Evolutionary conservation across 2,888 invertebrate genomes (phyloP).

Genomic region (Trissoscelio sp.): DNA sequence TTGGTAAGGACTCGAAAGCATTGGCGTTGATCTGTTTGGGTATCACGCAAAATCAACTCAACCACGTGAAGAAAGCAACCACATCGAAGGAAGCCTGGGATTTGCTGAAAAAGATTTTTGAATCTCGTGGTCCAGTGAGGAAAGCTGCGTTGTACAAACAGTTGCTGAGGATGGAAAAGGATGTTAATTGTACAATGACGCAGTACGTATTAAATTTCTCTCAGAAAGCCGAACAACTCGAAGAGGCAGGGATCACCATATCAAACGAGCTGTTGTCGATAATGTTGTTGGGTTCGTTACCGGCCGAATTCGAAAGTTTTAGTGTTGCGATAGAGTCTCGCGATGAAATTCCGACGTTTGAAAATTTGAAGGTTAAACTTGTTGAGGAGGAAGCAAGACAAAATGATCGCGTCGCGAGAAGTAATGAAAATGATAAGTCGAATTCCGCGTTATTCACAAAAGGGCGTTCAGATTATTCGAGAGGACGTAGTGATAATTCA

Average conservation of each 20-base stretch:
- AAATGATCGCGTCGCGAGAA: background rate
- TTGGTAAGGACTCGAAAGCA: slow-evolving; percentile 58
- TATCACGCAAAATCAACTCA: slow-evolving; percentile 34
- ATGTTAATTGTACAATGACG: slow-evolving; percentile 41
- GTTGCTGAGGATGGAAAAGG: slow-evolving; percentile 63
- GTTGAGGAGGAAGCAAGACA: slow-evolving; percentile 55
- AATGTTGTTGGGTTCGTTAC: background rate
- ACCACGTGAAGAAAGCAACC: slow-evolving; percentile 16
- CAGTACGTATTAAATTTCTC: slow-evolving; percentile 63
- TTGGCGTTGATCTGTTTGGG: slow-evolving; percentile 56
- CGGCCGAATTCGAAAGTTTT: slow-evolving; percentile 67
- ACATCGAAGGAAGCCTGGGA: slow-evolving; percentile 28
- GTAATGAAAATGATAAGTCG: background rate
- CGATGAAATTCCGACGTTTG: background rate
- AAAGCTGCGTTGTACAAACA: slow-evolving; percentile 37
- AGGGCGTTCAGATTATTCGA: background rate
- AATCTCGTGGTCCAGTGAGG: slow-evolving; percentile 67
- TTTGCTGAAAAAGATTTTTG: slow-evolving; percentile 36
- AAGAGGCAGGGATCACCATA: slow-evolving; percentile 70
- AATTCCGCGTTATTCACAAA: background rate
- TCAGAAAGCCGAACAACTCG: background rate
- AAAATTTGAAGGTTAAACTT: background rate
- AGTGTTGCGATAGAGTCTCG: slow-evolving; percentile 20
- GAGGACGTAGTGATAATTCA: background rate
- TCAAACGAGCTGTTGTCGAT: background rate